Evolutionary conservation across 2,113 vertebrate genomes (phyloP).

Genomic region (Malaclemys terrapin): DNA sequence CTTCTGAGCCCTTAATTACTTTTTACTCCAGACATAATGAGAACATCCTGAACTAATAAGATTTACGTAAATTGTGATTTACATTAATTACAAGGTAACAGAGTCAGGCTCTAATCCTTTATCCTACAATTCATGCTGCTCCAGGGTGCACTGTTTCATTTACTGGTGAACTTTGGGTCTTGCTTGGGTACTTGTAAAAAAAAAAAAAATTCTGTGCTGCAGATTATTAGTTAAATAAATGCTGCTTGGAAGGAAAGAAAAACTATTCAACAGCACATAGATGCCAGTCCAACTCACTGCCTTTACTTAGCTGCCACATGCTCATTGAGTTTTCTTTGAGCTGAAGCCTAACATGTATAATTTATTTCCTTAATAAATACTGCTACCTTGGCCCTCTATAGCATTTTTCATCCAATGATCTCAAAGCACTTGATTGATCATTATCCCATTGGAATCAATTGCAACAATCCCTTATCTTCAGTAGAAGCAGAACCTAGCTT

Average conservation of each 20-base stretch:
- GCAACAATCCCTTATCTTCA: not conserved
- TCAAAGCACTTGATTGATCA: not conserved
- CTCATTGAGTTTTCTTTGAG: not conserved
- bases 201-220: not conserved
- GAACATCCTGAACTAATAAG: not conserved
- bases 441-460: not conserved
- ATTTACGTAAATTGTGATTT: not conserved
- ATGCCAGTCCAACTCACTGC: not conserved
- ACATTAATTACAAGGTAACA: not conserved
- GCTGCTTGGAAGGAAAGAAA: not conserved
- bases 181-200: not conserved
- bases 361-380: not conserved
- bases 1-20: rapidly evolving
- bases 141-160: not conserved
- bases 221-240: not conserved
- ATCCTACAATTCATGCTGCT: not conserved
- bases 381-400: not conserved
- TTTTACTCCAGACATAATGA: not conserved
- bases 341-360: not conserved
- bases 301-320: not conserved
- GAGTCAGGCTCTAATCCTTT: not conserved
- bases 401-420: not conserved
- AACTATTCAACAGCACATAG: not conserved
- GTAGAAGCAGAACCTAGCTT: not conserved
- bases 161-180: not conserved